Evolutionary conservation across 2,888 invertebrate species (phyloP), one percentile per base, ranked within the genome.

Genomic region (Xestia c-nigrum): DNA sequence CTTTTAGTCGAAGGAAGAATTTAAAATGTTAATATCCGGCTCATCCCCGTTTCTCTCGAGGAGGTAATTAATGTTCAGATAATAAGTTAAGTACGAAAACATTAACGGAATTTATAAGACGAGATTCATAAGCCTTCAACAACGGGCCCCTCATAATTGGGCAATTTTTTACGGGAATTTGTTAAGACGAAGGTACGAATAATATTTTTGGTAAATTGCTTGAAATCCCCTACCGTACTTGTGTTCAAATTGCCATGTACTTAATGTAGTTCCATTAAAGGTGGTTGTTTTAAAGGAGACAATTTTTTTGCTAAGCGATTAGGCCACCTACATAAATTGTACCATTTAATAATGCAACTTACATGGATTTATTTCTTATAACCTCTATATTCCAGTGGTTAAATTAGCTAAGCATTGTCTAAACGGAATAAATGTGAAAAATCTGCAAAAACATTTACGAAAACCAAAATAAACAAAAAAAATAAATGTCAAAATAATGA

Each of bases 31-130:
- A 86, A 87, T 87, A 87, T 88, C 79, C 83, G 83, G 78, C 82
- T 83, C 81, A 84, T 82, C 81, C 80, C 74, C 75, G 84, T 82
- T 88, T 86, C 80, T 82, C 79, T 61, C 70, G 83, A 86, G 87
- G 75, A 86, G 83, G 84, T 90, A 89, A 90, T 89, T 90, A 90
- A 90, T 89, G 85, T 85, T 84, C 68, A 86, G 87, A 89, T 91
- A 90, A 91, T 91, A 91, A 90, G 89, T 89, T 90, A 89, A 90
- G 88, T 88, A 88, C 87, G 85, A 83, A 89, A 90, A 90, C 88
- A 90, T 89, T 88, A 88, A 83, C 79, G 85, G 84, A 87, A 90
- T 90, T 91, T 86, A 87, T 90, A 85, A 90, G 87, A 87, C 76
- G 80, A 84, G 88, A 88, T 88, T 90, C 87, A 88, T 86, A 89